These are phyloP conservation scores for Zophobas atratus DNA, from an alignment of 1,140 invertebrate genomes.

Conservation along the genomic window DNA sequence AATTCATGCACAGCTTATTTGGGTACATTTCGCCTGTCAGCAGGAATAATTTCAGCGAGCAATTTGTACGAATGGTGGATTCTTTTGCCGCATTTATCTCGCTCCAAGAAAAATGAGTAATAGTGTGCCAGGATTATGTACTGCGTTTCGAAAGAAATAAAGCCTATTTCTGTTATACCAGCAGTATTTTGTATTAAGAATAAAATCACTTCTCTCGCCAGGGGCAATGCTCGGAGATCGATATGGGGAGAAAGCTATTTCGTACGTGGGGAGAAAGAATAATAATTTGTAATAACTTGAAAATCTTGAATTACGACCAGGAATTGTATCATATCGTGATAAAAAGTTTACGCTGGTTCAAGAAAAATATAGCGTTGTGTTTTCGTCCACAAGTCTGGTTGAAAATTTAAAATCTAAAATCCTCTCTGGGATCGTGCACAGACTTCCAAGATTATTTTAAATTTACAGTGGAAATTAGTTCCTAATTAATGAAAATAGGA, in stretches of 20 bases:
- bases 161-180: neutral
- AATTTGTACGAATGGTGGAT: neutral
- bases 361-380: no score
- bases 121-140: neutral
- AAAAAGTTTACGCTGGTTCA: neutral
- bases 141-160: neutral
- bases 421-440: no score
- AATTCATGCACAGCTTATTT: conserved; percentile 14
- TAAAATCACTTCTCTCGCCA: conserved; percentile 14
- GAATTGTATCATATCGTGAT: conserved; percentile 5
- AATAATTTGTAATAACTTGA: conserved; percentile 41
- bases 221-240: conserved; percentile 9
- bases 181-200: conserved; percentile 1
- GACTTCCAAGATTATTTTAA: no score
- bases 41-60: neutral
- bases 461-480: no score
- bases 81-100: conserved; percentile 1
- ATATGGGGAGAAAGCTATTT: conserved; percentile 28
- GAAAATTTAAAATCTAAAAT: no score
- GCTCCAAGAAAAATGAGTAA: neutral
- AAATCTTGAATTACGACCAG: conserved; percentile 23
- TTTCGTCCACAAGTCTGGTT: no score
- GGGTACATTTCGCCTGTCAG: conserved; percentile 29
- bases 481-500: no score
- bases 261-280: conserved; percentile 38